These are phyloP conservation scores for Archocentrus centrarchus DNA, from an alignment of 2,113 vertebrate species.

Conservation along the genomic window DNA sequence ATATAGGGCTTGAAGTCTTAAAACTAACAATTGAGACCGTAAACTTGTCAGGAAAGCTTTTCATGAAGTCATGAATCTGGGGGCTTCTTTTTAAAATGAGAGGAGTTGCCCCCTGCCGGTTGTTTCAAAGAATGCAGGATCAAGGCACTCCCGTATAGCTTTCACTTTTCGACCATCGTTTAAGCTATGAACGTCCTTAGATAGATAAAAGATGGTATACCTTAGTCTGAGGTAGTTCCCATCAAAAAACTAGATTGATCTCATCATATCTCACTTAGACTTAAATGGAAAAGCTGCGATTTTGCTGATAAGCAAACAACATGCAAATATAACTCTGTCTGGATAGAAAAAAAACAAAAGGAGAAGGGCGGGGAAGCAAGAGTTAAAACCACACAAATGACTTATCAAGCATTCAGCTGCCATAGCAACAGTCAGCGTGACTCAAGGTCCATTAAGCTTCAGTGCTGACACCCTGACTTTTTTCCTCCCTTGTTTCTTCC, in stretches of 20 bases:
- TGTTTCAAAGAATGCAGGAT: background rate
- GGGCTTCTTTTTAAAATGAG: background rate
- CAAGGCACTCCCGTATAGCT: background rate
- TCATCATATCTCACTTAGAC: background rate
- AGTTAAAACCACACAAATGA: slow-evolving; percentile 19
- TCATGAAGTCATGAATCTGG: background rate
- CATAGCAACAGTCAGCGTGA: slow-evolving; percentile 50
- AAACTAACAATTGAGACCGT: background rate
- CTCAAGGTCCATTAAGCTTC: slow-evolving; percentile 34
- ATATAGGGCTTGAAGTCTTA: background rate
- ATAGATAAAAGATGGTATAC: background rate
- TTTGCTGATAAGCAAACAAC: rapidly evolving
- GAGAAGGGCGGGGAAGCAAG: background rate
- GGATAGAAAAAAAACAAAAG: background rate
- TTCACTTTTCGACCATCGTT: background rate
- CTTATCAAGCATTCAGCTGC: slow-evolving; percentile 48
- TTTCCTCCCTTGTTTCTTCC: background rate
- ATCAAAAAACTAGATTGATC: background rate
- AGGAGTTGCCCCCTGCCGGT: background rate
- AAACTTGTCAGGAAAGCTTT: background rate
- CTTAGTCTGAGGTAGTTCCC: background rate
- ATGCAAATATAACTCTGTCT: background rate
- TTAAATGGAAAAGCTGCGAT: background rate
- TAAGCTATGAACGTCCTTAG: background rate
- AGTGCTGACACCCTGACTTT: slow-evolving; percentile 32